Evolutionary conservation across 2,888 invertebrate genomes (phyloP).

Genomic region (Brachynemurus nebulosus): DNA sequence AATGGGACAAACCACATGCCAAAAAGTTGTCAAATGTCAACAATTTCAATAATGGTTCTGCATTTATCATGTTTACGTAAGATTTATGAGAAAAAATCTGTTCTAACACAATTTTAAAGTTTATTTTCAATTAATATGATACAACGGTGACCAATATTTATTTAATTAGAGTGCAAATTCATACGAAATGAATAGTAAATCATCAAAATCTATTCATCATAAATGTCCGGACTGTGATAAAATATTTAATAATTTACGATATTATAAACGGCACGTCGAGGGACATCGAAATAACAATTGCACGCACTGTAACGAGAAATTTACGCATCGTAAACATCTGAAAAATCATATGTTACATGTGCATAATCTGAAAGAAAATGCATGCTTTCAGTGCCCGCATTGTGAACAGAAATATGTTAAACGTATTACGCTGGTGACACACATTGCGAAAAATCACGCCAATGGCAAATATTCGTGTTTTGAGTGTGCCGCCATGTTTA

Average conservation of each 20-base stretch:
- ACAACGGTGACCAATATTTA: too few species aligned
- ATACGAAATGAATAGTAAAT: too few species aligned
- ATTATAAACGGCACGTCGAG: constrained; percentile 26
- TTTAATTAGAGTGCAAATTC: too few species aligned
- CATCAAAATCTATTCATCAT: too few species aligned
- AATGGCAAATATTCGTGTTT: constrained; percentile 25
- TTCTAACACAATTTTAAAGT: too few species aligned
- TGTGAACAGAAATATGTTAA: constrained; percentile 22
- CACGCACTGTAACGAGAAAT: constrained; percentile 25
- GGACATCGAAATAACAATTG: constrained; percentile 29
- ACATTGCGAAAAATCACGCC: constrained; percentile 25
- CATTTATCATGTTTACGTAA: too few species aligned
- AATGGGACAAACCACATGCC: too few species aligned
- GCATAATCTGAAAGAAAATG: constrained; percentile 21
- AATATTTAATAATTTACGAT: constrained; percentile 16
- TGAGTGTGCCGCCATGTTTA: constrained; percentile 26
- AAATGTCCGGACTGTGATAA: constrained; percentile 4
- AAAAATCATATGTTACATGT: constrained; percentile 25
- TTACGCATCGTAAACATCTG: constrained; percentile 26
- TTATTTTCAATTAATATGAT: too few species aligned
- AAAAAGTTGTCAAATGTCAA: too few species aligned
- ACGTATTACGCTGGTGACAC: constrained; percentile 22
- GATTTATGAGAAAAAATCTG: too few species aligned
- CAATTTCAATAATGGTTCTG: too few species aligned
- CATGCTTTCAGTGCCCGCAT: constrained; percentile 17